Evolutionary conservation across 2,888 invertebrate species (phyloP).

Genomic region (Drosophila hamatofila): DNA sequence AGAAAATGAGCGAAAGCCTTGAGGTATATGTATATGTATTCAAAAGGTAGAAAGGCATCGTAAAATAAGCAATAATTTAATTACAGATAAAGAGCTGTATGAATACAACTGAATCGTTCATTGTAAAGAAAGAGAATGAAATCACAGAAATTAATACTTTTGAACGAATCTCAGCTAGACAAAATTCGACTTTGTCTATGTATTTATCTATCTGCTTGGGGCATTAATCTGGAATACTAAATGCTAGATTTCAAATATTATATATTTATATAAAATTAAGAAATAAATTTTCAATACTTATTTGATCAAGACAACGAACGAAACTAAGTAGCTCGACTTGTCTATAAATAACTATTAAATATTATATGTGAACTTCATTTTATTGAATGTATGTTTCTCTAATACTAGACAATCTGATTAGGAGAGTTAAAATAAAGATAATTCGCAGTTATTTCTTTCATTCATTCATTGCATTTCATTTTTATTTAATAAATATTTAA

Average conservation of each 20-base stretch:
- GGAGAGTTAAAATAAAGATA: no score
- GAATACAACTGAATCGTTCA: no score
- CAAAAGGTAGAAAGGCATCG: not conserved
- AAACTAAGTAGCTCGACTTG: not conserved
- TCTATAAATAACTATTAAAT: no score
- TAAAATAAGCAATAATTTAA: not conserved
- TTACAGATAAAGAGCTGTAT: no score
- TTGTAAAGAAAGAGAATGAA: no score
- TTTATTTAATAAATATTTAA: not conserved
- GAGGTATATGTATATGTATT: not conserved
- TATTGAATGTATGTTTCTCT: no score
- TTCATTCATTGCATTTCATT: not conserved
- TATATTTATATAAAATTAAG: not conserved
- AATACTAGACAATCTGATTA: no score
- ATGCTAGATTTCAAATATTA: not conserved
- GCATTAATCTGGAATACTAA: not conserved
- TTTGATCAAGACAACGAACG: not conserved
- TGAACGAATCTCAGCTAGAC: no score
- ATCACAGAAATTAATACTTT: no score
- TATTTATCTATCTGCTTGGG: no score
- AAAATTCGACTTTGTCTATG: no score
- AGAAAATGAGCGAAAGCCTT: not conserved
- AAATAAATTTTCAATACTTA: not conserved
- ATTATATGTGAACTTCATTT: not conserved
- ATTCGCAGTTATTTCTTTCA: not conserved